These are phyloP conservation scores for Gastracanthus pulcherrimus DNA, from an alignment of 2,888 invertebrate genomes.

Conservation along the genomic window DNA sequence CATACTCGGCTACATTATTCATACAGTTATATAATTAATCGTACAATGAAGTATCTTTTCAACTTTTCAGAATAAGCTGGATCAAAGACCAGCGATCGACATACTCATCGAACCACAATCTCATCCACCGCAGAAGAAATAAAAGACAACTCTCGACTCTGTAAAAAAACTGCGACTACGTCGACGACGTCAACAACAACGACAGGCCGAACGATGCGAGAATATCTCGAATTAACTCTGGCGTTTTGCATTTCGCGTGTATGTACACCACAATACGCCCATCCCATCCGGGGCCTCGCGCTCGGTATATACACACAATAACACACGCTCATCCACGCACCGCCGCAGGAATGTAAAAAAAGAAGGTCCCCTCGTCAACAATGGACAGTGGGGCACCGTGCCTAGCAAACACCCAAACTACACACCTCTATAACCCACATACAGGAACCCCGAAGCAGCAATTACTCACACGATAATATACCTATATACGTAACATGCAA, in stretches of 20 bases:
- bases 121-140: not conserved
- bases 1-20: not conserved
- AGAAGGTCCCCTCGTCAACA: not conserved
- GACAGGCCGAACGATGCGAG: too few relatives aligned
- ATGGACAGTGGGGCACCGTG: slow-evolving; percentile 3
- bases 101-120: not conserved
- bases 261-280: slow-evolving; percentile 35
- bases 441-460: too few relatives aligned
- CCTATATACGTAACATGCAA: too few relatives aligned
- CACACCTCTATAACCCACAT: not conserved
- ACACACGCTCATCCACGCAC: not conserved
- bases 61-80: not conserved
- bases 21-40: slow-evolving; percentile 35
- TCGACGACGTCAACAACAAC: not conserved
- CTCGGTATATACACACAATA: not conserved
- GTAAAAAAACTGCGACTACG: not conserved
- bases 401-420: not conserved
- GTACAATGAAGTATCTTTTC: not conserved
- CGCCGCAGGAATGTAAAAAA: not conserved
- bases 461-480: too few relatives aligned
- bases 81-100: not conserved
- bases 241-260: not conserved
- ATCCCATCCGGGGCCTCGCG: slow-evolving; percentile 37
- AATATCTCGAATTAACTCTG: not conserved
- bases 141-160: not conserved